Evolutionary conservation across 2,888 invertebrate species (phyloP).

Genomic region (Folsomia manolachei): DNA sequence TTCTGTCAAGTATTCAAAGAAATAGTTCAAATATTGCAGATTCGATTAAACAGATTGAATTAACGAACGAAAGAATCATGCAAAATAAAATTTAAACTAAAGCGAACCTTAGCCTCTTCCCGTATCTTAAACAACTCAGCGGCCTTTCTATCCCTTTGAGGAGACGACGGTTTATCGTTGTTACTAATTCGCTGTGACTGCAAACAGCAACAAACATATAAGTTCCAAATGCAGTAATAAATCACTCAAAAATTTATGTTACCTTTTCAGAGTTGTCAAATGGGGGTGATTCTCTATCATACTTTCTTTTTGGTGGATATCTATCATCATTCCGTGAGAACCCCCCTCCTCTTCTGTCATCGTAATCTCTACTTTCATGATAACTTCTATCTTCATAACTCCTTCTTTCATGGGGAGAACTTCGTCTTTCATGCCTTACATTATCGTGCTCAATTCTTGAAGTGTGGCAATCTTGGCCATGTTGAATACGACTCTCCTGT

Average conservation of each 20-base stretch:
- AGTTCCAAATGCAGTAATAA: no score
- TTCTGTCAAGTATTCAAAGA: no score
- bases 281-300: neutral
- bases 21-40: neutral
- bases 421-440: no score
- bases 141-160: constrained; percentile 13
- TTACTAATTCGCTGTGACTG: no score
- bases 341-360: constrained; percentile 18
- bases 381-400: constrained; percentile 15
- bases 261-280: constrained; percentile 13
- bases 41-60: no score
- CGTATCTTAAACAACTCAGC: constrained; percentile 34
- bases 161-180: neutral
- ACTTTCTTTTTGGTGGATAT: constrained; percentile 1
- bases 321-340: neutral
- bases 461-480: neutral
- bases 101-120: constrained; percentile 40
- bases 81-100: neutral
- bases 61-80: no score
- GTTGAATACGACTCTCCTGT: neutral
- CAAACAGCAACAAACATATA: no score
- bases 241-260: neutral
- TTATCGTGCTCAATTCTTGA: neutral
- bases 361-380: neutral
- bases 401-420: neutral